Conservation (phyloP, 2,888 invertebrate genomes). For the Eupithecia subumbrata region DNA sequence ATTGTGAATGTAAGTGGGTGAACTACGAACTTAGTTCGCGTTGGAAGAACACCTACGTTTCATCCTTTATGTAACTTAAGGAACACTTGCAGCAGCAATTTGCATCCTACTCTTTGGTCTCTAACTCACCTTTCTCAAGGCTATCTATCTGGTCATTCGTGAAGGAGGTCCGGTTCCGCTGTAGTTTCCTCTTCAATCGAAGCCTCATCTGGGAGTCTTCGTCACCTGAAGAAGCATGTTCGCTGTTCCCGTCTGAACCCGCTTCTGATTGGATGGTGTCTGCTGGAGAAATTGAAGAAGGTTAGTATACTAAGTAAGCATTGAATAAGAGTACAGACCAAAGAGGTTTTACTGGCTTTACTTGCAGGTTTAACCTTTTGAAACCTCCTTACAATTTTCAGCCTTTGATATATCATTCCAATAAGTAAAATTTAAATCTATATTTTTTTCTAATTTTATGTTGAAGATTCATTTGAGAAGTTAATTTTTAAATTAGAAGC, state of each 20-base stretch:
- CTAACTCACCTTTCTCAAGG: conserved; percentile 95
- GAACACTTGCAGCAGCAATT: neutral
- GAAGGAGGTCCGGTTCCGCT: conserved; percentile 98
- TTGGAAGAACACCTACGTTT: too few relatives aligned
- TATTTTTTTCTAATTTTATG: too few relatives aligned
- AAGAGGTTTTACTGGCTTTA: neutral
- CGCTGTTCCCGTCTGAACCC: conserved; percentile 94
- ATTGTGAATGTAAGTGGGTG: too few relatives aligned
- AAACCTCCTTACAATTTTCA: neutral
- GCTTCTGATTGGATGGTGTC: conserved; percentile 85
- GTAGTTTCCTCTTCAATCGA: conserved; percentile 97
- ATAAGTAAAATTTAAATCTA: too few relatives aligned
- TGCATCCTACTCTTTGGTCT: neutral
- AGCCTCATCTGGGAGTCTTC: conserved; percentile 96
- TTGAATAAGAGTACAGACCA: neutral
- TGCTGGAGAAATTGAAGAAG: conserved; percentile 48
- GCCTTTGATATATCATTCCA: neutral
- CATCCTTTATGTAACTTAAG: too few relatives aligned
- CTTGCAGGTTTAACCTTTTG: neutral
- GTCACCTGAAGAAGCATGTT: conserved; percentile 94
- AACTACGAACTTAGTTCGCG: too few relatives aligned
- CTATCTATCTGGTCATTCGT: conserved; percentile 99
- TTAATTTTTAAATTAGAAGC: neutral
- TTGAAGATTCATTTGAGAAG: too few relatives aligned
- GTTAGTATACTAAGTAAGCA: neutral